These are phyloP conservation scores for Diarsia rubi DNA, from an alignment of 2,888 invertebrate species.

Conservation along the genomic window DNA sequence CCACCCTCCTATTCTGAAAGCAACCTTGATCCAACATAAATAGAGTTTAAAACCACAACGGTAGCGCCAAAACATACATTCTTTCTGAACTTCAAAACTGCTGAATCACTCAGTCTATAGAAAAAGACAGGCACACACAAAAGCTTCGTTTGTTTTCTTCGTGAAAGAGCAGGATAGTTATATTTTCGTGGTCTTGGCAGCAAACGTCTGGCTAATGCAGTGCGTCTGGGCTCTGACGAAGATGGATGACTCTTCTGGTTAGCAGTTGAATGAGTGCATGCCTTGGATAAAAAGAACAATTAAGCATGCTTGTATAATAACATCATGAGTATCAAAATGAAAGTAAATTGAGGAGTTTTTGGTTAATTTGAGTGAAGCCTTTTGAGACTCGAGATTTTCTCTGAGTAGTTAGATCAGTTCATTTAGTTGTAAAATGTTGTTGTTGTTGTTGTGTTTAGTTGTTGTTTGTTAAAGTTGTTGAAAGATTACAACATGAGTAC, in stretches of 20 bases:
- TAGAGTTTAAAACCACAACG: conserved; percentile 57
- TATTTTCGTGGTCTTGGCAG: conserved; percentile 69
- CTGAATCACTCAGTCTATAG: conserved; percentile 84
- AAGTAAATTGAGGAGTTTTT: conserved; percentile 61
- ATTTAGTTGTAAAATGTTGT: no score
- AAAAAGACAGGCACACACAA: conserved; percentile 77
- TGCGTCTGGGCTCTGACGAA: conserved; percentile 86
- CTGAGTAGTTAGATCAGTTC: not conserved
- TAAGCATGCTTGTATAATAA: conserved; percentile 64
- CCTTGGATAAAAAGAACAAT: conserved; percentile 70
- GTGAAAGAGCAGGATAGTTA: conserved; percentile 75
- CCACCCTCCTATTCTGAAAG: conserved; percentile 47
- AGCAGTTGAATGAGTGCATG: conserved; percentile 83
- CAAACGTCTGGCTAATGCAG: conserved; percentile 84
- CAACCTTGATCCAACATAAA: conserved; percentile 28
- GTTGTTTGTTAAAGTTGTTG: no score
- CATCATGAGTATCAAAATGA: conserved; percentile 58
- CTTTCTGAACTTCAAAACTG: conserved; percentile 75
- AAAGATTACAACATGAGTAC: not conserved
- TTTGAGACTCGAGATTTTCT: conserved; percentile 15
- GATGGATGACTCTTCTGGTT: conserved; percentile 85
- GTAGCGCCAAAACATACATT: conserved; percentile 70
- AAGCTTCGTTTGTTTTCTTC: conserved; percentile 68
- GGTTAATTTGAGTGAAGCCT: conserved; percentile 28
- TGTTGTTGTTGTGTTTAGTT: no score